A percentile compares a stretch with the other conserved stretches of the same genome.
Evolutionary conservation across 2,888 invertebrate species (phyloP).

Genomic region (Cremastinae sp.): DNA sequence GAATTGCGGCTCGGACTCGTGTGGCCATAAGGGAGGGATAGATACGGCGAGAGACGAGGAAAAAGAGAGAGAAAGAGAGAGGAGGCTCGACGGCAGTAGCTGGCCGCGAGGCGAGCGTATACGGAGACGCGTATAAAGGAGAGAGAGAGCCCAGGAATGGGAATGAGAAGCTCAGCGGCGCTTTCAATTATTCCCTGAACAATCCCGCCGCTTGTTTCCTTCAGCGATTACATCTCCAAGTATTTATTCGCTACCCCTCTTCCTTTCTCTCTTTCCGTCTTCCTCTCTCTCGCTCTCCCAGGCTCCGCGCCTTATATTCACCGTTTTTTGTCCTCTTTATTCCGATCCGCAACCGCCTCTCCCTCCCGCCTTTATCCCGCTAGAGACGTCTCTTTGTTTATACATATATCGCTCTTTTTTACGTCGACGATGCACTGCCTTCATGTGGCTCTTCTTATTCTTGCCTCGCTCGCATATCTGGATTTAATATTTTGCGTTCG

Average conservation of each 20-base stretch:
- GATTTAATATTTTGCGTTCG: too few relatives aligned
- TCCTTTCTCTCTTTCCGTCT: conserved; percentile 47
- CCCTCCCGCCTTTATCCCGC: neutral
- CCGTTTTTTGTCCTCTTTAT: conserved; percentile 19
- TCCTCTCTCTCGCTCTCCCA: conserved; percentile 27
- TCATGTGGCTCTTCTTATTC: too few relatives aligned
- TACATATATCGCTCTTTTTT: conserved; percentile 17
- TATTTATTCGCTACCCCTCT: conserved; percentile 77
- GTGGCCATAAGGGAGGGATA: conserved; percentile 30
- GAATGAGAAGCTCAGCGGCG: conserved; percentile 80
- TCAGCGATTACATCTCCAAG: conserved; percentile 80
- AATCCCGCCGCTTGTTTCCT: conserved; percentile 80
- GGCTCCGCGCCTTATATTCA: too few relatives aligned
- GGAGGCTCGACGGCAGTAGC: conserved; percentile 62
- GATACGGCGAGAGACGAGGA: conserved; percentile 24
- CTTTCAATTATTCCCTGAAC: conserved; percentile 81
- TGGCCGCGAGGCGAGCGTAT: conserved; percentile 64
- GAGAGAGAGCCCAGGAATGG: conserved; percentile 71
- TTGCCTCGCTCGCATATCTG: too few relatives aligned
- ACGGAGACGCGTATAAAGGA: conserved; percentile 61
- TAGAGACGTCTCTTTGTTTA: conserved; percentile 11
- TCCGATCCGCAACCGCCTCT: neutral
- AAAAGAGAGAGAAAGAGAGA: conserved; percentile 52
- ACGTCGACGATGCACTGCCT: too few relatives aligned
- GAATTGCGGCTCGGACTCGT: conserved; percentile 43